phyloP scores from a whole-genome alignment of 1,140 invertebrate genomes.

The Brachionus asplanchnoidis region DNA sequence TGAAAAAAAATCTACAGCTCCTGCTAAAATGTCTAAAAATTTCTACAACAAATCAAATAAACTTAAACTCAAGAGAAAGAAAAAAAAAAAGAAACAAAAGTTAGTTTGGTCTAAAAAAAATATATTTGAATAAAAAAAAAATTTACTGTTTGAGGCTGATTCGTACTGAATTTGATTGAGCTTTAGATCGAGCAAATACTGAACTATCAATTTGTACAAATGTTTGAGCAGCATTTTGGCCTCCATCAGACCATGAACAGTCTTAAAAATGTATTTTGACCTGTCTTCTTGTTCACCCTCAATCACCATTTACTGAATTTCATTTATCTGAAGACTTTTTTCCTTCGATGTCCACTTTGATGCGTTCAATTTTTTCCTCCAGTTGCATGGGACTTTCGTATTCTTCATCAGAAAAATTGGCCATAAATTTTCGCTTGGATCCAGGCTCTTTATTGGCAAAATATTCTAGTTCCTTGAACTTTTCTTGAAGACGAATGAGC shows the following conservation, averaged over 20 bases:
- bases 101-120: neutral
- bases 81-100: neutral
- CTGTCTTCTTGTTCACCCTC: slow-evolving; percentile 39
- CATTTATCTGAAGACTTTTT: slow-evolving; percentile 35
- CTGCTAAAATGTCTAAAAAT: too few species aligned
- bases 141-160: slow-evolving; percentile 10
- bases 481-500: slow-evolving; percentile 53
- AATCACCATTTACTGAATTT: slow-evolving; percentile 30
- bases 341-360: slow-evolving; percentile 28
- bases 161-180: slow-evolving; percentile 12
- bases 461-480: neutral
- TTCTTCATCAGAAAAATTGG: neutral
- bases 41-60: neutral
- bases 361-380: too few species aligned
- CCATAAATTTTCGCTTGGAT: neutral
- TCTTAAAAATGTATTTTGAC: slow-evolving; percentile 15
- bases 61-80: neutral
- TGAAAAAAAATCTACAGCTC: neutral
- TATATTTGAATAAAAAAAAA: neutral
- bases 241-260: slow-evolving; percentile 5
- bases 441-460: neutral
- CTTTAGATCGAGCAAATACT: slow-evolving; percentile 17
- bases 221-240: slow-evolving; percentile 26
- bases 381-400: too few species aligned
- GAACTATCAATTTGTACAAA: neutral